Evolutionary conservation across 2,113 vertebrate genomes (phyloP), one percentile per base, ranked within the genome.

Genomic region (Myotis brandtii): DNA sequence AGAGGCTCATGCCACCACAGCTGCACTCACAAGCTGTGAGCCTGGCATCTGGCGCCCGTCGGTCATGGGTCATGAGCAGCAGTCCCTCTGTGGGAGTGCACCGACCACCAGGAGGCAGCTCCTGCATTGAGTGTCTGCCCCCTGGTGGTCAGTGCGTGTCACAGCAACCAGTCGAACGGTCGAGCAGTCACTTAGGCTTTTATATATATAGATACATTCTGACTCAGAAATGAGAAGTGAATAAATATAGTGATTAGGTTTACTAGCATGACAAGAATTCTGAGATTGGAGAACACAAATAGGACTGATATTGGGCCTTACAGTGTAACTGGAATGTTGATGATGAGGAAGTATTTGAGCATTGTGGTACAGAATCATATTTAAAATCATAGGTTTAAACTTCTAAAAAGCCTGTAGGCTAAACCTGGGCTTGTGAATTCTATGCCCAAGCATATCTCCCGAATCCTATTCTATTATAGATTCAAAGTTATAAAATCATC

Each of bases 211-310:
- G 4, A 56, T 34, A 64, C 23, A 40, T 62, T 83, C 64, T 86
- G 46, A 82, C 76, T 93, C 37, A 91, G 66, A 89, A 91, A 89
- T 59, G 66, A 73, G 21, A 95, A 89, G 62, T 86, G 6, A 59
- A 80, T 18, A 92, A 67, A 72, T 67, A 18, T 12, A 59, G 9
- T 43, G 43, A 95, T 59, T 25, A 56, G 21, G 14, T 56, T 50
- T 56, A 56, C 32, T 46, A 50, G 37, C 13, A 46, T 50, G 14
- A 66, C 9, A 70, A 76, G 23, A 75, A 80, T 64, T 62, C 25
- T 27, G 20, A 77, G 62, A 72, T 0, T 62, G 34, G 75, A 43
- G 12, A 84, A 3, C 8, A 76, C 21, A 72, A 77, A 56, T 30
- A 9, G 16, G 11, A 83, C 16, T 48, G 17, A 91, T 9, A 2